Evolutionary conservation across 2,797 vertebrate genomes (phyloP), one percentile per base, ranked within the genome.

Genomic region (Gadopsis bispinosus): DNA sequence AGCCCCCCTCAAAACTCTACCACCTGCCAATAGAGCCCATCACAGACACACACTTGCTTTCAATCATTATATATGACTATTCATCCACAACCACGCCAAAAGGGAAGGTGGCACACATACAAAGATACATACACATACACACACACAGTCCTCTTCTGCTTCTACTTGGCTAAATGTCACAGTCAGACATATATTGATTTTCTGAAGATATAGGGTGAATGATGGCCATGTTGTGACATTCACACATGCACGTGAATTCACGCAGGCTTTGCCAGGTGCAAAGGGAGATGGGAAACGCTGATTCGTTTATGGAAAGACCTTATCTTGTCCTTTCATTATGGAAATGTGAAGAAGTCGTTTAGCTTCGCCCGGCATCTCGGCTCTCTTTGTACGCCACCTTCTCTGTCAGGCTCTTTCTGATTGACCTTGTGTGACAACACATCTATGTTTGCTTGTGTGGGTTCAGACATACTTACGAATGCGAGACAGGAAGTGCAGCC

Each of bases 161-260:
- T 58, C 77, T 75, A 88, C 88, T 73, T 83, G 87, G 84, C 84
- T 91, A 91, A 93, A 94, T 93, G 92, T 92, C 93, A 94, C 74
- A 77, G 80, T 68, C 79, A 74, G 89, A 89, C 88, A 84, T 60
- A 13, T 91, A 93, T 93, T 89, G 93, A 94, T 93, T 86, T 63
- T 70, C 69, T 65, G 80, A 43, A 92, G 92, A 94, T 93, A 92
- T 81, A 75, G 65, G 78, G 47, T 91, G 93, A 93, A 80, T 88
- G 91, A 94, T 92, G 89, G 88, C 81, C 64, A 29, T 83, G 86
- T 83, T 80, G 83, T 92, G 93, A 92, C 91, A 92, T 91, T 91
- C 90, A 89, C 81, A 81, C 76, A 75, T 67, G 68, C 82, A 12
- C 20, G 1, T 73, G 75, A 78, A 88, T 80, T 65, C 69, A 50